These are phyloP conservation scores for Hylaea fasciaria DNA, from an alignment of 2,888 invertebrate genomes.

Conservation along the genomic window DNA sequence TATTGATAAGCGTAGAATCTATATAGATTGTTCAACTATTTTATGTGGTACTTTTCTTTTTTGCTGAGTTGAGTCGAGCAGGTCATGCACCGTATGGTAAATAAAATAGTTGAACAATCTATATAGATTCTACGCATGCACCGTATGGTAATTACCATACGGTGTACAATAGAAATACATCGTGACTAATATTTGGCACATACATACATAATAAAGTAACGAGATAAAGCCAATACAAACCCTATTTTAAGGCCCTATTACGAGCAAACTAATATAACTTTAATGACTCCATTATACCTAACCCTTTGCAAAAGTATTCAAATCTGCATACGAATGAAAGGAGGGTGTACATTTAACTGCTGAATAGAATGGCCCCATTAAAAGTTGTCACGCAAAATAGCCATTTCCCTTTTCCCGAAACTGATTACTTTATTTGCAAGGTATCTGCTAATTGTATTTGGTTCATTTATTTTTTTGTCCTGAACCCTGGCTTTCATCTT, in stretches of 20 bases:
- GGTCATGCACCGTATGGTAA: too few species aligned
- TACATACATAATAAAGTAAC: too few species aligned
- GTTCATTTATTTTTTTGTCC: neutral
- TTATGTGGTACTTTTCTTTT: too few species aligned
- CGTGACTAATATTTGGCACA: too few species aligned
- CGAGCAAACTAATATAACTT: slow-evolving; percentile 15
- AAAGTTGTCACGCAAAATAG: slow-evolving; percentile 59
- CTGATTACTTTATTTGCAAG: slow-evolving; percentile 52
- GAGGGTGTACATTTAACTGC: slow-evolving; percentile 15
- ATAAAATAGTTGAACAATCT: too few species aligned
- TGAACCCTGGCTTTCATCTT: too few species aligned
- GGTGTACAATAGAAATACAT: too few species aligned
- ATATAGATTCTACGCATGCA: too few species aligned
- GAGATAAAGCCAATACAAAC: neutral
- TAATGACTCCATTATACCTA: slow-evolving; percentile 23
- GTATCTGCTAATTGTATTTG: slow-evolving; percentile 13
- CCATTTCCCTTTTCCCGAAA: slow-evolving; percentile 56
- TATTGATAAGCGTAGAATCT: too few species aligned
- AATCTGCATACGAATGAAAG: slow-evolving; percentile 26
- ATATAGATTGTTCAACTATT: too few species aligned
- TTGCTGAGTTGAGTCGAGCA: too few species aligned
- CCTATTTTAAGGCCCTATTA: neutral
- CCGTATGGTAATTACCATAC: too few species aligned
- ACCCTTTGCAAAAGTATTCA: slow-evolving; percentile 31
- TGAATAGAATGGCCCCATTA: slow-evolving; percentile 48